Percentiles rank a stretch among this genome's conserved stretches.
phyloP scores from a whole-genome alignment of 1,140 invertebrate species.

The Drosophila kikkawai region DNA sequence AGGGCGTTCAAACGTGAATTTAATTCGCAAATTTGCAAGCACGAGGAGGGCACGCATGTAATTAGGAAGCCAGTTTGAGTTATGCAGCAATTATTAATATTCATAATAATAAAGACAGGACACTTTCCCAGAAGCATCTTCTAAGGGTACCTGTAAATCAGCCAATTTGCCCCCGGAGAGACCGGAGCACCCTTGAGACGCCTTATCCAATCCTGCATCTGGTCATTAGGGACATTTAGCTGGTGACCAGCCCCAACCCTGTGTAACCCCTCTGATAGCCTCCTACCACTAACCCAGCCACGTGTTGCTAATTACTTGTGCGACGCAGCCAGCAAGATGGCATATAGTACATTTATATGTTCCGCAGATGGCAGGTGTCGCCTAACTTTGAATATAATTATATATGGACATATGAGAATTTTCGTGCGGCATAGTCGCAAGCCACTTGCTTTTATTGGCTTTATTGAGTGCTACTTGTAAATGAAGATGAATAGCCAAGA shows the following conservation, averaged over 20 bases:
- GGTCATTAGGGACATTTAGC: slow-evolving; percentile 23
- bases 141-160: slow-evolving; percentile 12
- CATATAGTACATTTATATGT: slow-evolving; percentile 4
- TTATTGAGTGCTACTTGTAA: slow-evolving; percentile 31
- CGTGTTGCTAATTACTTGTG: slow-evolving; percentile 40
- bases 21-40: slow-evolving; percentile 24
- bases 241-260: slow-evolving; percentile 18
- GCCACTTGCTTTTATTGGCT: slow-evolving; percentile 24
- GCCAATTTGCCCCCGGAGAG: not conserved
- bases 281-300: slow-evolving; percentile 6
- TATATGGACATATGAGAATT: slow-evolving; percentile 33
- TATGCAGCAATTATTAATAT: not conserved
- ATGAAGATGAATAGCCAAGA: slow-evolving; percentile 11
- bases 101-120: slow-evolving; percentile 17
- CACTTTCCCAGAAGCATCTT: not conserved
- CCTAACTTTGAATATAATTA: slow-evolving; percentile 30
- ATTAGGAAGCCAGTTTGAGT: slow-evolving; percentile 21
- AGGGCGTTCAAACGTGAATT: slow-evolving; percentile 34
- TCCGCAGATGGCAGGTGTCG: slow-evolving; percentile 32
- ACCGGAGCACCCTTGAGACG: not conserved
- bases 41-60: slow-evolving; percentile 6
- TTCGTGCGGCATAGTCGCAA: not conserved
- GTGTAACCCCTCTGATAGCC: not conserved
- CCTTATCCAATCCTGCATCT: slow-evolving; percentile 17
- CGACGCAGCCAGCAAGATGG: slow-evolving; percentile 12